Base-by-base conservation (phyloP, 2,113 vertebrate genomes). In the Cervus canadensis region DNA sequence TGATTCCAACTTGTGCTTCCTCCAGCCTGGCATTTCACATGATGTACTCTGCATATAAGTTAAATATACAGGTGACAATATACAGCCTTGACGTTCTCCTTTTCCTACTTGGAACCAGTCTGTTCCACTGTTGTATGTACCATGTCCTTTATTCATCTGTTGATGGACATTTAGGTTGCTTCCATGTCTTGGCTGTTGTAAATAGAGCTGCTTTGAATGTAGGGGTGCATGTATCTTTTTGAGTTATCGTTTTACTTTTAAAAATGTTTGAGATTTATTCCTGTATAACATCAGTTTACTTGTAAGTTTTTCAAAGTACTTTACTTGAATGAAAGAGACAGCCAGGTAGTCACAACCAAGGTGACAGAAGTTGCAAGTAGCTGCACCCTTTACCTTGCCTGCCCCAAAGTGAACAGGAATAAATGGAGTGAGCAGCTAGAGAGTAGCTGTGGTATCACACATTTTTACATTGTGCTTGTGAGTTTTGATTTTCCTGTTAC, bases 401-500 rank as follows among this genome's bases (percentile, higher is more conserved):
- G 43, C 84, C 60, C 76, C 89, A 54, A 40, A 89, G 84, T 43
- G 50, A 88, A 26, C 8, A 3, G 16, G 52, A 57, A 2, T 81
- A 50, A 96, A 43, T 2, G 28, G 45, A 84, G 10, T 25, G 57
- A 82, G 74, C 52, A 56, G 85, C 85, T 91, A 9, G 48, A 16
- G 52, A 25, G 74, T 87, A 88, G 94, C 97, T 79, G n/a, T 74
- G 43, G 81, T 76, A 62, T 95, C 67, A 79, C 87, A 92, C 50
- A 94, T 95, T 91, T 95, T 60, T 94, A 36, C 95, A 30, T 60
- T 92, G 54, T 96, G 33, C 84, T 96, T 96, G 84, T 87, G 95
- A 96, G 48, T 88, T 92, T 94, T 90, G 64, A 78, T 95, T 96
- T 97, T 90, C 85, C 94, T 95, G 92, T 92, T 96, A 90, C 67